These are phyloP conservation scores for Branchellion lobata DNA, from an alignment of 2,888 invertebrate genomes.

Conservation along the genomic window DNA sequence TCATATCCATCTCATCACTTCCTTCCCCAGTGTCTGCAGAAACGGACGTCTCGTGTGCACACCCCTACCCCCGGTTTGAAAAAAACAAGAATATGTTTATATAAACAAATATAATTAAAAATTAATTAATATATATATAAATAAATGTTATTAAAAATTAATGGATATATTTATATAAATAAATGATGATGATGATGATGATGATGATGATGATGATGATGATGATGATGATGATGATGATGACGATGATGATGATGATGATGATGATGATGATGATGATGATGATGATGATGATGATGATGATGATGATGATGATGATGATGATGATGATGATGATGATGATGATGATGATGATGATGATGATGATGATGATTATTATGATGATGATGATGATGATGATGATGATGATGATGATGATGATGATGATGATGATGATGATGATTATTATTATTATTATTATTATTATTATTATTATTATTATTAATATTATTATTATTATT, in stretches of 20 bases:
- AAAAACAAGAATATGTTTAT: no score
- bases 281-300: slow-evolving; percentile 16
- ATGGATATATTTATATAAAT: no score
- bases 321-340: slow-evolving; percentile 19
- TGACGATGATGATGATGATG: slow-evolving; percentile 7
- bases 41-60: no score
- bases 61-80: no score
- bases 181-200: slow-evolving; percentile 17
- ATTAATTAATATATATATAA: no score
- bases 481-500: no score
- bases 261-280: slow-evolving; percentile 16
- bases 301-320: slow-evolving; percentile 19
- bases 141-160: no score
- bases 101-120: no score
- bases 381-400: slow-evolving; percentile 11
- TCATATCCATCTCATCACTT: no score
- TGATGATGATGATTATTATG: slow-evolving; percentile 5
- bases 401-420: slow-evolving; percentile 11
- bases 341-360: slow-evolving; percentile 19
- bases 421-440: slow-evolving; percentile 10
- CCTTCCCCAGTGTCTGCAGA: no score
- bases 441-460: no score
- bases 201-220: slow-evolving; percentile 8
- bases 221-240: slow-evolving; percentile 12
- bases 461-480: no score